Conservation (phyloP, 1,140 invertebrate species). For the Hypothenemus hampei region DNA sequence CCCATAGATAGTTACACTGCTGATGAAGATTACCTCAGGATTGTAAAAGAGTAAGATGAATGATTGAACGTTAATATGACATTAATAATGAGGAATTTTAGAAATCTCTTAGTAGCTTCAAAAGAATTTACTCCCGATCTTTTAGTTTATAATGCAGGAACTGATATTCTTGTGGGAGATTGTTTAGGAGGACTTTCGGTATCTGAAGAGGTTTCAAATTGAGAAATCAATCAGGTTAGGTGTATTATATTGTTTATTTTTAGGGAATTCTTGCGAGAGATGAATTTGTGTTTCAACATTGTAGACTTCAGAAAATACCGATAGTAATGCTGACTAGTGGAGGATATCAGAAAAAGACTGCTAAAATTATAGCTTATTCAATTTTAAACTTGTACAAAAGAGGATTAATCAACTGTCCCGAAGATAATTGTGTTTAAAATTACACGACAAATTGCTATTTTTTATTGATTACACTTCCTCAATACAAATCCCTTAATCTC, state of each 20-base stretch:
- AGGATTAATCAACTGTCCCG: conserved; percentile 24
- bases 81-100: conserved; percentile 43
- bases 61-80: neutral
- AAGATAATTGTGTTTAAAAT: conserved; percentile 31
- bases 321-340: conserved; percentile 87
- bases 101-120: conserved; percentile 61
- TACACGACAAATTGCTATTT: too few species aligned
- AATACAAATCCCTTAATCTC: too few species aligned
- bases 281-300: conserved; percentile 73
- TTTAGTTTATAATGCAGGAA: conserved; percentile 84
- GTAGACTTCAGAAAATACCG: conserved; percentile 60
- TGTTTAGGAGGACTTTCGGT: conserved; percentile 67
- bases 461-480: too few species aligned
- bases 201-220: conserved; percentile 54
- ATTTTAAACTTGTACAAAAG: conserved; percentile 63
- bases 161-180: conserved; percentile 76
- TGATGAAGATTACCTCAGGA: conserved; percentile 67
- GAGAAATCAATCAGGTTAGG: too few species aligned
- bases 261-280: conserved; percentile 79
- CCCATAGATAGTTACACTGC: conserved; percentile 61
- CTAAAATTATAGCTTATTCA: conserved; percentile 75
- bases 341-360: conserved; percentile 72
- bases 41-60: conserved; percentile 56
- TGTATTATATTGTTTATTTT: conserved; percentile 28
- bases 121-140: conserved; percentile 73